Percentiles rank a stretch among this genome's conserved stretches.
Conservation (phyloP, 1,140 invertebrate species). For the Physella acuta region DNA sequence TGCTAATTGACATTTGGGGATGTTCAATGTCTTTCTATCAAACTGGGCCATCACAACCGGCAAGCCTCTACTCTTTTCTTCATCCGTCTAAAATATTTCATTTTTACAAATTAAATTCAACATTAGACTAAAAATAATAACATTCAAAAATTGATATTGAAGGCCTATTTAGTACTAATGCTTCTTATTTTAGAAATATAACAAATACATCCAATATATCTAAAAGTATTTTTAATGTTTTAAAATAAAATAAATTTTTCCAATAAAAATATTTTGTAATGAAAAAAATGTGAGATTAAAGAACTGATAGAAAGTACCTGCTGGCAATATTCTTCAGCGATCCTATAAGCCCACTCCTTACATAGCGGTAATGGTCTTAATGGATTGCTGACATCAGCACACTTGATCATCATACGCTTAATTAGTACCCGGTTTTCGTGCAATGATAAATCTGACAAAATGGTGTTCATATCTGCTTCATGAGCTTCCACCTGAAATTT, state of each 20-base stretch:
- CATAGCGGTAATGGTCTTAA: constrained; percentile 80
- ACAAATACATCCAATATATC: background rate
- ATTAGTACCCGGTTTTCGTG: constrained; percentile 82
- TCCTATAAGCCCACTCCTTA: constrained; percentile 86
- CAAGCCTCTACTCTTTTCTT: constrained; percentile 80
- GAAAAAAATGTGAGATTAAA: too few relatives aligned
- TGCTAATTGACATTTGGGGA: constrained; percentile 93
- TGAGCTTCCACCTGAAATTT: constrained; percentile 18
- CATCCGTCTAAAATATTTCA: constrained; percentile 85
- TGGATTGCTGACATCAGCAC: constrained; percentile 94
- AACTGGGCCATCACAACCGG: constrained; percentile 97
- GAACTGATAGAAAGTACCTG: too few relatives aligned
- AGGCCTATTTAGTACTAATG: background rate
- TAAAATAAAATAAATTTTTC: too few relatives aligned
- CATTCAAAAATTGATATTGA: background rate
- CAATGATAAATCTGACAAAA: constrained; percentile 48
- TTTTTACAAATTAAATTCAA: too few relatives aligned
- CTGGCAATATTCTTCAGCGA: constrained; percentile 87
- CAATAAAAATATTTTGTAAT: too few relatives aligned
- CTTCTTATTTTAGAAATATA: background rate
- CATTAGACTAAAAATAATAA: too few relatives aligned
- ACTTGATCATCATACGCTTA: constrained; percentile 95
- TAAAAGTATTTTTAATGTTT: too few relatives aligned
- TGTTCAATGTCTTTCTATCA: constrained; percentile 86
- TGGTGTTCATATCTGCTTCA: constrained; percentile 36